Evolutionary conservation across 2,797 vertebrate genomes (phyloP), one percentile per base, ranked within the genome.

Genomic region (Pangasius djambal): DNA sequence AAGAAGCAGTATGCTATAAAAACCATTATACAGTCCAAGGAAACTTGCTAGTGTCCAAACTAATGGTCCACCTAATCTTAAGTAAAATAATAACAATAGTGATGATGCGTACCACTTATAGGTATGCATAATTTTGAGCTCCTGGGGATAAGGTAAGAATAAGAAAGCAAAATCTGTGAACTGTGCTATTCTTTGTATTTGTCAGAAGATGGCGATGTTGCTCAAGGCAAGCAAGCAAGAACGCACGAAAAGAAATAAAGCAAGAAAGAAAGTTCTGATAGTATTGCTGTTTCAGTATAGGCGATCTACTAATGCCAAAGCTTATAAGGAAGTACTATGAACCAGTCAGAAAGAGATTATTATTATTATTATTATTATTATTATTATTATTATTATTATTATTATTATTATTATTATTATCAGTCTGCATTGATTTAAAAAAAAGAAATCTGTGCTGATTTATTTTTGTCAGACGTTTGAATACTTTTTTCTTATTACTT

Each of bases 181-280:
- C 4, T 37, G 65, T 84, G 40, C 52, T 52, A 40, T 55, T 28
- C 69, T 37, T 59, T 70, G 48, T 13, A 57, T 86, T 74, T 59
- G 85, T 44, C 85, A 86, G 50, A 74, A 86, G 85, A 59, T 86
- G 85, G 85, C 85, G 34, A 10, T 86, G 34, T 86, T 86, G 69
- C 15, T 74, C 34, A 86, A 86, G 34, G 22, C 18, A 85, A 31
- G n/a, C 3, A n/a, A 55, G 16, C 3, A 40, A 40, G 57, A 82
- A 82, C 16, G 6, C 12, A 4, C 1, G n/a, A 55, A 57, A 20
- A 31, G 77, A 79, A 79, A 34, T 0, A 77, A 22, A 22, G 25
- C 12, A 12, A 37, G 12, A 61, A 81, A 48, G 40, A 0, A 18
- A 2, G 28, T 50, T 78, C 5, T 52, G 44, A 16, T 31, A 31